Percentiles rank a stretch among this genome's conserved stretches.
phyloP scores from a whole-genome alignment of 2,113 vertebrate genomes.

The Otis tarda region DNA sequence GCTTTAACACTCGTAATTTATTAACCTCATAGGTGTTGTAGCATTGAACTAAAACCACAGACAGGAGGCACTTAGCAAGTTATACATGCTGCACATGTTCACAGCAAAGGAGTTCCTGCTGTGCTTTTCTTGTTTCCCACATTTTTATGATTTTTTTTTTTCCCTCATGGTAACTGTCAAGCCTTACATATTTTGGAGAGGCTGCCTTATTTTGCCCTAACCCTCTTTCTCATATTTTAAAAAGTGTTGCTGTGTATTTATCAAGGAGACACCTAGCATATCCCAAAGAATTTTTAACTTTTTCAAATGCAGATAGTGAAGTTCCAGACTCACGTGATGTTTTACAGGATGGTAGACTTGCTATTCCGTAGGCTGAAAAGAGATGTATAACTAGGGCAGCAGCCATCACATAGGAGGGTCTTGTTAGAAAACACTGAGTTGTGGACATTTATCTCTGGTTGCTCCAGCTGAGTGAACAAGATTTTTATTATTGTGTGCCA shows the following conservation, averaged over 20 bases:
- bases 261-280: neutral
- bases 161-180: neutral
- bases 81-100: neutral
- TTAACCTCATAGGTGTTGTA: slow-evolving; percentile 44
- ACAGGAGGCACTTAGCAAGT: slow-evolving; percentile 5
- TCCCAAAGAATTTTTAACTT: neutral
- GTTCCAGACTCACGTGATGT: neutral
- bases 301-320: neutral
- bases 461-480: neutral
- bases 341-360: neutral
- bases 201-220: neutral
- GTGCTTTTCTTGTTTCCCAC: neutral
- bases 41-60: neutral
- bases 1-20: neutral
- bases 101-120: neutral
- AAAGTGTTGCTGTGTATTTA: neutral
- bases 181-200: neutral
- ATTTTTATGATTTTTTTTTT: neutral
- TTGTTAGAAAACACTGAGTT: neutral
- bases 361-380: neutral
- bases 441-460: neutral
- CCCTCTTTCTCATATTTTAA: neutral
- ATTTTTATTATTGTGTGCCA: neutral
- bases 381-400: neutral
- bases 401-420: neutral